Conservation (phyloP, 2,113 vertebrate genomes). For the Rhombomys opimus region DNA sequence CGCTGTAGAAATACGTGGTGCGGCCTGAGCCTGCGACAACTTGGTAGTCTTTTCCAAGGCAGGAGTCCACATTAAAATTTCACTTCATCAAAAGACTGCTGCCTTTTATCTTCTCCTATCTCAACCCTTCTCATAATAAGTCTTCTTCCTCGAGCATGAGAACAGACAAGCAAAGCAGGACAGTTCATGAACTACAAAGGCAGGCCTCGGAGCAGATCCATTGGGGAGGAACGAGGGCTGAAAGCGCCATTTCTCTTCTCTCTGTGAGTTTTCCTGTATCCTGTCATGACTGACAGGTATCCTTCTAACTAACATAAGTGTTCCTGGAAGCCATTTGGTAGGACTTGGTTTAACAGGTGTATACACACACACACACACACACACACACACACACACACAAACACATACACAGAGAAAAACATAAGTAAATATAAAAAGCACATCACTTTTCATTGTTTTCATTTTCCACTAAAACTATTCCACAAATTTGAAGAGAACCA, state of each 20-base stretch:
- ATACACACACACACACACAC: not conserved
- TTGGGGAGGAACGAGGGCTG: not conserved
- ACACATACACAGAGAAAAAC: not conserved
- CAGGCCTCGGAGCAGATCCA: not conserved
- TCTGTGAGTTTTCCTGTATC: not conserved
- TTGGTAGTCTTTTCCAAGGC: not conserved
- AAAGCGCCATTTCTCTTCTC: constrained; percentile 50
- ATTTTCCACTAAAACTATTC: constrained; percentile 11
- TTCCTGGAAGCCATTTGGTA: not conserved
- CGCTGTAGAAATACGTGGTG: not conserved
- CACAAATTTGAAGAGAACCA: not conserved
- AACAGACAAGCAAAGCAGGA: not conserved
- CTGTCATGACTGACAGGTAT: not conserved
- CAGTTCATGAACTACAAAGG: not conserved
- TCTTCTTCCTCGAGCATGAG: not conserved
- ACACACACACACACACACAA: rapidly evolving
- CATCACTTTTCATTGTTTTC: not conserved
- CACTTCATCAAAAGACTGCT: not conserved
- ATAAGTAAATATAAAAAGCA: constrained; percentile 26
- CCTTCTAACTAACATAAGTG: not conserved
- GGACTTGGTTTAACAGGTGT: not conserved
- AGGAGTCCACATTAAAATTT: not conserved
- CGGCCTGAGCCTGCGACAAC: not conserved
- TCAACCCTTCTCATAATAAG: constrained; percentile 45
- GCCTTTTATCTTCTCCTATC: not conserved